phyloP scores from a whole-genome alignment of 2,888 invertebrate genomes.

The Pimpla rufipes region DNA sequence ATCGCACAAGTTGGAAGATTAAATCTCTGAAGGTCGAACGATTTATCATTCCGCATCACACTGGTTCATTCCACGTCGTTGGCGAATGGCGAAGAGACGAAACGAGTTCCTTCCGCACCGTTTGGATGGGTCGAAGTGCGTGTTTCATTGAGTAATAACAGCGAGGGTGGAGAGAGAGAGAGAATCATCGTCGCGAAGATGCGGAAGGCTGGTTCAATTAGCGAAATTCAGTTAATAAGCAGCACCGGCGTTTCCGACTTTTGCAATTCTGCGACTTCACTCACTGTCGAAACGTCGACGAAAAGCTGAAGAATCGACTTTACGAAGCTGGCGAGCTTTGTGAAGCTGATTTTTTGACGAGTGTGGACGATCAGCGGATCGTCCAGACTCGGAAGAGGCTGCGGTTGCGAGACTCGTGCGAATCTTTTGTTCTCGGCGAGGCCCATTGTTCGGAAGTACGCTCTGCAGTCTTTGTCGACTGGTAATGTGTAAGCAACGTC shows the following conservation, averaged over 20 bases:
- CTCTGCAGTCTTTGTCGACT: constrained; percentile 22
- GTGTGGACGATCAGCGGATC: too few relatives aligned
- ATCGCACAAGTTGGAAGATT: constrained; percentile 26
- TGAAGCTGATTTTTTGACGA: too few relatives aligned
- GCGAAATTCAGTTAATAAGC: not conserved
- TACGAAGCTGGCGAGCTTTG: constrained; percentile 23
- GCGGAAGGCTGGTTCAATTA: not conserved
- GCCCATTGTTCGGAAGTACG: constrained; percentile 24
- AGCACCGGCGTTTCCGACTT: too few relatives aligned
- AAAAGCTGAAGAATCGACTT: not conserved
- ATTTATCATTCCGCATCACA: constrained; percentile 20
- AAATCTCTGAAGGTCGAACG: constrained; percentile 36
- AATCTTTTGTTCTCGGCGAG: constrained; percentile 29
- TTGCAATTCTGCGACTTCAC: constrained; percentile 1
- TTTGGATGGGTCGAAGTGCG: not conserved
- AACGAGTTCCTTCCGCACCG: constrained; percentile 7
- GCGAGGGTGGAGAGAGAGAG: not conserved
- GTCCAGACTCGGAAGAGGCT: not conserved
- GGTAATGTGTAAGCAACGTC: constrained; percentile 25
- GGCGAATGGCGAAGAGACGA: constrained; percentile 16
- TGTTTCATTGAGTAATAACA: constrained; percentile 8
- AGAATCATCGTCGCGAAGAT: not conserved
- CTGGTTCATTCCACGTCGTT: constrained; percentile 7
- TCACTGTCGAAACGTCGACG: not conserved
- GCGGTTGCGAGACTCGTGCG: constrained; percentile 26